These are phyloP conservation scores for Leptodactylus fuscus DNA, from an alignment of 2,113 vertebrate species.

Conservation along the genomic window DNA sequence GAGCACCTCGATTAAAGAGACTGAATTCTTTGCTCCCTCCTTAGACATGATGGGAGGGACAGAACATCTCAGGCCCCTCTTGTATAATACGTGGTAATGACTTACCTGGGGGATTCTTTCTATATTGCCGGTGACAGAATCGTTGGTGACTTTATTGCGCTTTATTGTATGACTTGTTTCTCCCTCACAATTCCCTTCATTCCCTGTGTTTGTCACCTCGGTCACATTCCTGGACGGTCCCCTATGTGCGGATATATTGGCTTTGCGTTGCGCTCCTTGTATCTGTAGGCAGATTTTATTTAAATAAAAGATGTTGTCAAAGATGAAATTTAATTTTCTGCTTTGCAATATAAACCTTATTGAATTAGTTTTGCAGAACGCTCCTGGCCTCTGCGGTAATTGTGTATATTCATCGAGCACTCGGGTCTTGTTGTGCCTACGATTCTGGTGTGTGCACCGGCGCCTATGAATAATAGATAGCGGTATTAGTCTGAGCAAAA, in stretches of 20 bases:
- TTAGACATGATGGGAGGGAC: not conserved
- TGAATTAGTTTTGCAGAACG: not conserved
- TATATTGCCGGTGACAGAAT: not conserved
- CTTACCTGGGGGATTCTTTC: not conserved
- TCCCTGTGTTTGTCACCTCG: not conserved
- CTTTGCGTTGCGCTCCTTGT: not conserved
- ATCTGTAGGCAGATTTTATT: not conserved
- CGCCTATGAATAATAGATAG: conserved; percentile 21
- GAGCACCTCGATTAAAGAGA: not conserved
- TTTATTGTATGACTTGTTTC: not conserved
- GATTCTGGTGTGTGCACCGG: not conserved
- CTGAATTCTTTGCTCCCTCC: not conserved
- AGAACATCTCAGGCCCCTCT: not conserved
- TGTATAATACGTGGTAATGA: conserved; percentile 3
- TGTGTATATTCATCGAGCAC: not conserved
- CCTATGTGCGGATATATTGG: not conserved
- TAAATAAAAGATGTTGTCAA: conserved; percentile 32
- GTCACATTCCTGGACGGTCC: not conserved
- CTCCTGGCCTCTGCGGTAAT: not conserved
- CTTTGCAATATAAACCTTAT: conserved; percentile 24
- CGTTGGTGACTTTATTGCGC: not conserved
- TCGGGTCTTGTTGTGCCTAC: conserved; percentile 1
- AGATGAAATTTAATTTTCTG: conserved; percentile 4
- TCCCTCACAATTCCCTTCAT: not conserved
- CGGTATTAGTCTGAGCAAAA: not conserved